Conservation (phyloP, 2,888 invertebrate species). For the Lagria hirta region DNA sequence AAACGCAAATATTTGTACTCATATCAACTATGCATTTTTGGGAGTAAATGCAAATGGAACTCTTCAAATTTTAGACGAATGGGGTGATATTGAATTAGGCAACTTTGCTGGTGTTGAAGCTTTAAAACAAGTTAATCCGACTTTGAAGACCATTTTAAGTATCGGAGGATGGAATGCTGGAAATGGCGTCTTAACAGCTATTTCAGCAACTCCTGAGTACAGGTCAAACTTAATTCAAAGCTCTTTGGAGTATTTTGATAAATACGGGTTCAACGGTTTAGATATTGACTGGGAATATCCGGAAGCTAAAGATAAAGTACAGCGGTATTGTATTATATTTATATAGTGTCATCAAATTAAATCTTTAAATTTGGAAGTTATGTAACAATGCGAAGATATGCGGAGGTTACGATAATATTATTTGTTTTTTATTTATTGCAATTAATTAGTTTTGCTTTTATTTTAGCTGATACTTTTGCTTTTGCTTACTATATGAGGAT, state of each 20-base stretch:
- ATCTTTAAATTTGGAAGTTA: no score
- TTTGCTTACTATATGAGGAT: no score
- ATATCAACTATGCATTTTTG: conserved; percentile 16
- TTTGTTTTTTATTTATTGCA: conserved; percentile 3
- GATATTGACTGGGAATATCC: conserved; percentile 24
- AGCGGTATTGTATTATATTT: not conserved
- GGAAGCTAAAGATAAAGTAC: conserved; percentile 11
- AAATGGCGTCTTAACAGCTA: conserved; percentile 16
- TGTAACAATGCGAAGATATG: no score
- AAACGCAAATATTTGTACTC: conserved; percentile 10
- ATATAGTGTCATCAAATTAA: not conserved
- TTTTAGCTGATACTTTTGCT: no score
- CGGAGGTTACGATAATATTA: no score
- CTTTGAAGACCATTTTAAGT: conserved; percentile 18
- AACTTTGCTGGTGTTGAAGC: conserved; percentile 10
- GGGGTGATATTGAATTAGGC: conserved; percentile 19
- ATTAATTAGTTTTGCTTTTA: not conserved
- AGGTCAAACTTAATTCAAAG: conserved; percentile 15
- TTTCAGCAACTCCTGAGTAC: conserved; percentile 12
- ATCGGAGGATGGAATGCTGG: conserved; percentile 19
- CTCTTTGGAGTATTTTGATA: conserved; percentile 11
- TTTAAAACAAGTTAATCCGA: conserved; percentile 14
- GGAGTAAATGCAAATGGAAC: conserved; percentile 13
- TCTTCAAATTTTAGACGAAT: conserved; percentile 11
- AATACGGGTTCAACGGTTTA: conserved; percentile 17